phyloP scores from a whole-genome alignment of 2,888 invertebrate species.

The Timema podura region DNA sequence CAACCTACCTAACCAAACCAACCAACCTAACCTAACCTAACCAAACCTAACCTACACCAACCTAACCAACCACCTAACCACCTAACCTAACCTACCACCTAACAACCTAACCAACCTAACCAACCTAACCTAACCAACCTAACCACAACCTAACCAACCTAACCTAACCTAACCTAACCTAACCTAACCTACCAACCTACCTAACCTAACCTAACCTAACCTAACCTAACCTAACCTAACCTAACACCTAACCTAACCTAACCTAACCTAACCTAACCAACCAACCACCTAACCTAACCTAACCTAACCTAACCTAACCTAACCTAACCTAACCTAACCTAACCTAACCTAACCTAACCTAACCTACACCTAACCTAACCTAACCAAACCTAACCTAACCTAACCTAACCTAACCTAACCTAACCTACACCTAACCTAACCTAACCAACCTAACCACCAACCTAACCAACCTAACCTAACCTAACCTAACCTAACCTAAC shows the following conservation, averaged over 20 bases:
- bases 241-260: conserved; percentile 17
- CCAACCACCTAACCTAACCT: conserved; percentile 17
- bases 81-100: conserved; percentile 28
- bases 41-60: no score
- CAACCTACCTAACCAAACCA: conserved; percentile 27
- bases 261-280: conserved; percentile 28
- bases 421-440: conserved; percentile 15
- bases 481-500: conserved; percentile 27
- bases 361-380: background rate
- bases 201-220: conserved; percentile 27
- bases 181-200: background rate
- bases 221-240: conserved; percentile 22
- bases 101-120: no score
- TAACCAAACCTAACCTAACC: conserved; percentile 21
- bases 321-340: conserved; percentile 29
- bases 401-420: conserved; percentile 27
- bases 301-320: conserved; percentile 29
- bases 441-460: conserved; percentile 25
- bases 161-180: conserved; percentile 2
- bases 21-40: conserved; percentile 27
- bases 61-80: conserved; percentile 17
- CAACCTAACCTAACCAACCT: conserved; percentile 19
- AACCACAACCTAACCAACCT: conserved; percentile 9
- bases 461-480: conserved; percentile 22
- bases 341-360: conserved; percentile 21